Percentiles rank a stretch among this genome's conserved stretches.
These are phyloP conservation scores for Crotalus helleri DNA, from an alignment of 2,113 vertebrate species.

Conservation along the genomic window DNA sequence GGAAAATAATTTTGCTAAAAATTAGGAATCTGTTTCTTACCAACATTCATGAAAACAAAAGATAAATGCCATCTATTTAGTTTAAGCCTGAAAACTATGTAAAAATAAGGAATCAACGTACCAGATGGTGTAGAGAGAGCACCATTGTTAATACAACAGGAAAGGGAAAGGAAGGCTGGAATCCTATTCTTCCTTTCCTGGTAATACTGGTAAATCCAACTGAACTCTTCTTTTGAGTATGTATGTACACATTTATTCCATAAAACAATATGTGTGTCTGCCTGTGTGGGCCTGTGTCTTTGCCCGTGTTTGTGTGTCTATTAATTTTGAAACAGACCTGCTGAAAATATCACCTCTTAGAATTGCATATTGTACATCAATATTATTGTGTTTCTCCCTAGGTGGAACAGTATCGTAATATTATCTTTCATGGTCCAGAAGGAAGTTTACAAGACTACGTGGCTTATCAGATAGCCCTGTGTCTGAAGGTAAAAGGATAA, in stretches of 20 bases:
- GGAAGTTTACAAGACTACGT: constrained; percentile 91
- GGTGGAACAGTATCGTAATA: constrained; percentile 91
- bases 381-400: constrained; percentile 57
- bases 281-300: neutral
- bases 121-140: neutral
- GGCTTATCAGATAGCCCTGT: constrained; percentile 80
- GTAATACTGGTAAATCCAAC: neutral
- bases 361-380: neutral
- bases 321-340: neutral
- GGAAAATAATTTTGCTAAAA: neutral
- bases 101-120: neutral
- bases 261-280: neutral
- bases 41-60: neutral
- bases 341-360: neutral
- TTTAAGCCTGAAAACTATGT: neutral
- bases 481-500: constrained; percentile 78
- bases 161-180: neutral
- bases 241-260: neutral
- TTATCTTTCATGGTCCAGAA: constrained; percentile 92
- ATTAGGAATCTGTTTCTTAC: neutral
- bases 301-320: neutral
- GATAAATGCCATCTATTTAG: neutral
- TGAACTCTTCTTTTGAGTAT: neutral
- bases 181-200: neutral
- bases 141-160: neutral